A percentile compares a stretch with the other conserved stretches of the same genome.
Conservation (phyloP, 2,113 vertebrate genomes). For the Sclerurus mexicanus region DNA sequence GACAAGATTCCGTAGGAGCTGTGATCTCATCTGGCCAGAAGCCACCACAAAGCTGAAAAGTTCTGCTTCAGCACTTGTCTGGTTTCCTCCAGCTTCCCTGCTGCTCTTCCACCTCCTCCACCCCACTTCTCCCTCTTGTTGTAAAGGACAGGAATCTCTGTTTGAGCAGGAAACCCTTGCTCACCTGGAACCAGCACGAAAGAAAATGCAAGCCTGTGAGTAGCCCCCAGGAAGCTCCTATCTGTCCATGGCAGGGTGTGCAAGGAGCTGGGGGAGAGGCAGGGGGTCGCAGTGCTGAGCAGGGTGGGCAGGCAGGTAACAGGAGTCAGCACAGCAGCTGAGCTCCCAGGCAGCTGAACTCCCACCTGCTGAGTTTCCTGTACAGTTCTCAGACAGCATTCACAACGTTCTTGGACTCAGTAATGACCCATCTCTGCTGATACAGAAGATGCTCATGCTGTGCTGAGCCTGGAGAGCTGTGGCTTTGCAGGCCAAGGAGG, state of each 20-base stretch:
- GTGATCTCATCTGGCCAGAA: conserved; percentile 22
- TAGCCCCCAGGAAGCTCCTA: background rate
- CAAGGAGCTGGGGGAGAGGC: background rate
- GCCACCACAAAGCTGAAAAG: conserved; percentile 6
- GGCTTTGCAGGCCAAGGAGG: background rate
- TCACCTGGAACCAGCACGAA: background rate
- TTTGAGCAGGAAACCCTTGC: background rate
- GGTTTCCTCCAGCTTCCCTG: background rate
- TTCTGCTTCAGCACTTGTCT: conserved; percentile 48
- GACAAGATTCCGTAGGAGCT: conserved; percentile 33
- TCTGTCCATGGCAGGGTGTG: background rate
- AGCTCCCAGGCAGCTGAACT: background rate
- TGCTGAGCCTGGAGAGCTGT: background rate
- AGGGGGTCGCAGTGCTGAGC: background rate
- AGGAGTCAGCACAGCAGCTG: background rate
- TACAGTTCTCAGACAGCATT: background rate
- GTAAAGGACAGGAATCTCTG: background rate
- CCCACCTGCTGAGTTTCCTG: background rate
- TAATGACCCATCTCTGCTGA: background rate
- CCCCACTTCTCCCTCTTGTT: background rate
- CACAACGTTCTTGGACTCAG: background rate
- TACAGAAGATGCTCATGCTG: background rate
- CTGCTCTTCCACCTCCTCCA: background rate
- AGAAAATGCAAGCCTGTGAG: background rate
- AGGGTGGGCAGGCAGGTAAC: background rate